Evolutionary conservation across 2,888 invertebrate species (phyloP), one percentile per base, ranked within the genome.

Genomic region (Synergus gifuensis): DNA sequence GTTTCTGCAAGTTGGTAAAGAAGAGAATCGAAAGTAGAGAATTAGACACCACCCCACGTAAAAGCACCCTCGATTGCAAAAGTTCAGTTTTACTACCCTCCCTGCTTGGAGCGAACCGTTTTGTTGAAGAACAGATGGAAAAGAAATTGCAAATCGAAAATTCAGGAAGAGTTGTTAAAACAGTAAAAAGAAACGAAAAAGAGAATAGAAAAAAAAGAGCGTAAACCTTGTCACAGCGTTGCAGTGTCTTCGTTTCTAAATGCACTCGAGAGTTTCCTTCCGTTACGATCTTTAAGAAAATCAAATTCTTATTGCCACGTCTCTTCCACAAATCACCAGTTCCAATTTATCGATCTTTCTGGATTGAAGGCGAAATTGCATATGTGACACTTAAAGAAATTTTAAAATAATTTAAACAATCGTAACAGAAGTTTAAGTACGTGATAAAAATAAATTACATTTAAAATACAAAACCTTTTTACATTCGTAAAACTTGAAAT

Each of bases 21-120:
- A 73, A 66, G 46, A 36, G 78, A 79, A 79, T 79, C 69, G 76
- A 76, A 69, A 40, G 54, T 78, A 79, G 78, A 77, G 60, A 79
- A 67, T 79, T 44, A 44, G 18, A 67, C n/a, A 54, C 49, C 16
- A 36, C 36, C 36, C 8, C 67, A 76, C 77, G 82, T 82, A 81
- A 82, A 82, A 82, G 81, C 82, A 79, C 78, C 80, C 78, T 78
- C 64, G 78, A 82, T 81, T 77, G 82, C 82, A 69, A 82, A 83
- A 82, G 76, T 81, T 82, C 78, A 78, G 76, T 81, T 82, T 83
- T 83, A 83, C 79, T 78, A 77, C 28, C 79, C 18, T 76, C 16
- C 7, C 22, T 73, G 28, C 69, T 69, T 49, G 73, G 28, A 63
- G 42, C 76, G 69, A 64, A 79, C 78, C 77, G 78, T 82, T 83